Conservation (phyloP, 2,797 vertebrate species). For the Octomys mimax region DNA sequence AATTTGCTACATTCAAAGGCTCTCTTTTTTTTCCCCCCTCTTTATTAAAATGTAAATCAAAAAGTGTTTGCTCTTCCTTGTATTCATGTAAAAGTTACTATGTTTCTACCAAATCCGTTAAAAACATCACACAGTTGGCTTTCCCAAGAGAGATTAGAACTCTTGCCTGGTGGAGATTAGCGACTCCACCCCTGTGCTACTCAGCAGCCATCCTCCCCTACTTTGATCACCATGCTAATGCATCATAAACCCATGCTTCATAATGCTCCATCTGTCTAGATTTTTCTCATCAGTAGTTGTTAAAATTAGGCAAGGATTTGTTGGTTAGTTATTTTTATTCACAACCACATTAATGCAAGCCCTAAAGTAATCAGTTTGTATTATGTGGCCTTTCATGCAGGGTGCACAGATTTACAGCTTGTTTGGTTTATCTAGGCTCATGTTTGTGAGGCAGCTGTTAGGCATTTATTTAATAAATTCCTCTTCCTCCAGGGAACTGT, state of each 20-base stretch:
- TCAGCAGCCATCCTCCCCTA: not conserved
- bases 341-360: constrained; percentile 88
- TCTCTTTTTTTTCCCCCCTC: not conserved
- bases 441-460: constrained; percentile 89
- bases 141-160: constrained; percentile 81
- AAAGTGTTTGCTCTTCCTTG: constrained; percentile 22
- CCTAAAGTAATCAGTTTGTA: constrained; percentile 90
- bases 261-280: constrained; percentile 89
- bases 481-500: constrained; percentile 80
- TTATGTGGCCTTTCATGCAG: constrained; percentile 88
- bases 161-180: constrained; percentile 87
- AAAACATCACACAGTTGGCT: constrained; percentile 80
- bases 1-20: constrained; percentile 2
- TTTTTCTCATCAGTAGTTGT: constrained; percentile 88
- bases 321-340: constrained; percentile 90
- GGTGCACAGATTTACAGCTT: constrained; percentile 89
- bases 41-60: constrained; percentile 73
- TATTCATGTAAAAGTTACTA: constrained; percentile 49
- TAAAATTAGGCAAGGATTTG: constrained; percentile 94
- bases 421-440: constrained; percentile 88
- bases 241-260: constrained; percentile 84
- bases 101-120: constrained; percentile 64
- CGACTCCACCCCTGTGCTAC: constrained; percentile 77
- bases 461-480: constrained; percentile 89
- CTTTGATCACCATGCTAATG: constrained; percentile 90